Base-by-base conservation (phyloP, 2,797 vertebrate genomes). In the Mormyrus proboscirostris region DNA sequence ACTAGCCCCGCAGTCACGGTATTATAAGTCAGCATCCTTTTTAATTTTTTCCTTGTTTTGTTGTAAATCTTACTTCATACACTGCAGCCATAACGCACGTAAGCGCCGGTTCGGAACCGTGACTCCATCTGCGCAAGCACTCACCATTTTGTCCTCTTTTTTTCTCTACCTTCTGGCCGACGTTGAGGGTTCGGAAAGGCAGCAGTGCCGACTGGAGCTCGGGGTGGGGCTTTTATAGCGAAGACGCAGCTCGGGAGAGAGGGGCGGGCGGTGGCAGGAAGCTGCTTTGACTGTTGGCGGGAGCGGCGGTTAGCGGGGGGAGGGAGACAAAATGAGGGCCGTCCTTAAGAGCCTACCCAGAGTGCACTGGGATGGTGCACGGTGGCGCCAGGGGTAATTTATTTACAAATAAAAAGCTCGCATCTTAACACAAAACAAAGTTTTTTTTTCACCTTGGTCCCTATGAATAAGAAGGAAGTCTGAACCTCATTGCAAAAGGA, bases 101-200 rank as follows among this genome's bases (percentile, higher is more conserved):
- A 3, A 1, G 3, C 6, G 41, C 29, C 14, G 0, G 49, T 53
- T 38, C 51, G 6, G 9, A 29, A 25, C 16, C 8, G 47, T 3
- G 12, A 29, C 22, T 3, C 79, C 33, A 84, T 59, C 50, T 62
- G 41, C 55, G 88, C 51, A 33, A 49, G 0, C 4, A 91, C 93
- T 93, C 87, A 94, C 93, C 93, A 94, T 95, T 91, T 93, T 91
- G 91, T 47, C 1, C 50, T 87, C 55, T 79, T 82, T 82, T 84
- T 84, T 84, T 50, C 49, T 84, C 44, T 83, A 92, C 91, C 94
- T 92, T 92, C 92, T 79, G 0, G 9, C 91, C 92, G 93, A 94
- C 92, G 92, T 89, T 49, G 62, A 95, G 90, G 94, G 44, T 90
- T 93, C 94, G 93, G 90, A 41, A 93, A 94, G 94, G 90, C 62